Evolutionary conservation across 1,140 invertebrate genomes (phyloP).

Genomic region (Nylanderia fulva): DNA sequence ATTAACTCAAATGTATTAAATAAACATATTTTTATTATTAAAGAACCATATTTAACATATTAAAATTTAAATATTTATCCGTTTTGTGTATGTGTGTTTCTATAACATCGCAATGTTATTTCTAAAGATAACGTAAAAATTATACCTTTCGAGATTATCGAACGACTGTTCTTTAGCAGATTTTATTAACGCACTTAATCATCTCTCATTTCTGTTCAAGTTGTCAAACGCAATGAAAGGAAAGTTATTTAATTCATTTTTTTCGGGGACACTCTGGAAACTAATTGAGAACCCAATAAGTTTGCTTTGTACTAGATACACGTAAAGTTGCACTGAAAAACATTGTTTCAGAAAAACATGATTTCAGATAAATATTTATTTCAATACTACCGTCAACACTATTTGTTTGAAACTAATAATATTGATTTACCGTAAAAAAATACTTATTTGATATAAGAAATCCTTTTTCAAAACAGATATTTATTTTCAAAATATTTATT

Average conservation of each 20-base stretch:
- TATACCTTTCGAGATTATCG: constrained; percentile 17
- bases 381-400: too few species aligned
- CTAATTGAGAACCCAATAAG: constrained; percentile 19
- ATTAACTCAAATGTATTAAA: neutral
- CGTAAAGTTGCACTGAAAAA: too few species aligned
- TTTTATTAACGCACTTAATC: constrained; percentile 8
- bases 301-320: constrained; percentile 17
- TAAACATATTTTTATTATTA: constrained; percentile 18
- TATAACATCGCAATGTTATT: too few species aligned
- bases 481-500: too few species aligned
- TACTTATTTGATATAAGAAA: too few species aligned
- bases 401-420: too few species aligned
- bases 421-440: too few species aligned
- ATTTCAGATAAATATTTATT: too few species aligned
- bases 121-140: constrained; percentile 31
- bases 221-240: constrained; percentile 7
- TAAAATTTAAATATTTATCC: neutral
- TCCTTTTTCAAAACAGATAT: too few species aligned
- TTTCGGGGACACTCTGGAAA: constrained; percentile 13
- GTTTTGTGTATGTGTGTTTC: too few species aligned
- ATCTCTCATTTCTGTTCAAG: neutral
- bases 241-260: constrained; percentile 2
- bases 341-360: too few species aligned
- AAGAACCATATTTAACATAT: neutral
- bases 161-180: neutral